Base-by-base conservation (phyloP, 35 echinoderm and acorn worm genomes). In the Anneissia japonica region DNA sequence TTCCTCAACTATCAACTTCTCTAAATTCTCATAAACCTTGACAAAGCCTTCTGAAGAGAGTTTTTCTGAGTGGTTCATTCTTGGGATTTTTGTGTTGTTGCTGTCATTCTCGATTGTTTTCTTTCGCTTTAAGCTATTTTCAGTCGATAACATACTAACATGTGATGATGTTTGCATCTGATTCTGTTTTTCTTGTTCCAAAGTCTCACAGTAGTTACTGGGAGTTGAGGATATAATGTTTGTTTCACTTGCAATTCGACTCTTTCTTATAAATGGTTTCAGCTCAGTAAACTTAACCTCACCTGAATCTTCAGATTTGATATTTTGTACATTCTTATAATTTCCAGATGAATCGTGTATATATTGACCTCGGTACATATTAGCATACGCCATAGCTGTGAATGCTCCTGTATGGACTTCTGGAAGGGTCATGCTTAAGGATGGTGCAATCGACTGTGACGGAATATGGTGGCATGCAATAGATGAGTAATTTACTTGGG, bases 371-470 rank as follows among this genome's bases (percentile, higher is more conserved):
- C 95, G 75, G 36, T 97, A 97, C 23, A 97, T 39, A 72, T 97
- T 97, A 33, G 95, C 95, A 84, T 91, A 97, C 16, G 95, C 95
- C 87, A 99, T 85, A 0, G 96, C 96, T 75, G 92, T 89, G 12
- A 88, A 89, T 2, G 96, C 96, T 0, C 96, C 96, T 31, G 73
- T 88, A 56, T 94, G 92, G 16, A 99, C 96, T 85, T 99, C 96
- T 0, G 96, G 96, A 30, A 99, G 83, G 16, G 90, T 99, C n/a
- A 93, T 82, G 43, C 82, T 85, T 7, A 91, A 84, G 2, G 92
- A 85, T n/a, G 92, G 72, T 13, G 46, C 35, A 29, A 79, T 35
- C 0, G 46, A 23, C 21, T 64, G 40, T 43, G 40, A 43, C 14
- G 4, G 40, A 6, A 43, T 43, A 14, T 43, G 14, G 40, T 14